phyloP scores from a whole-genome alignment of 2,888 invertebrate species.

The Halictus quadricinctus region DNA sequence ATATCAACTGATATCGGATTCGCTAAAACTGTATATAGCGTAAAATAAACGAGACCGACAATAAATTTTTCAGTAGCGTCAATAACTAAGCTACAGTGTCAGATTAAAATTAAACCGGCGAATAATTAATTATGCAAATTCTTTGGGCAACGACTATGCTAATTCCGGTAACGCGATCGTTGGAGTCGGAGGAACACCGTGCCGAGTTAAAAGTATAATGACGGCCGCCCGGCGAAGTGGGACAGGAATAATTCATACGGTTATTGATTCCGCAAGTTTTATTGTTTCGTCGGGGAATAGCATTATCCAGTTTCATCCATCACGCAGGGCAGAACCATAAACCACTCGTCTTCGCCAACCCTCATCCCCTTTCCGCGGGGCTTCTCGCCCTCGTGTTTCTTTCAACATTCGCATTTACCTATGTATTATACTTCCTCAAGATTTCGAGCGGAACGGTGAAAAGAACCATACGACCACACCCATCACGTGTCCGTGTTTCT shows the following conservation, averaged over 20 bases:
- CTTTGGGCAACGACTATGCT: background rate
- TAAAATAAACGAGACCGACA: background rate
- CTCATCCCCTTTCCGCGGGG: background rate
- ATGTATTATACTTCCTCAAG: background rate
- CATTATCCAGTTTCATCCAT: conserved; percentile 5
- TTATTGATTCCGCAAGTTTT: background rate
- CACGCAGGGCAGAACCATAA: background rate
- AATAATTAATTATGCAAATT: background rate
- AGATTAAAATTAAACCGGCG: background rate
- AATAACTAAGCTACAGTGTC: background rate
- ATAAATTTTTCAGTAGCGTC: background rate
- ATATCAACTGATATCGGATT: too few relatives aligned
- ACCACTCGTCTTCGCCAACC: background rate
- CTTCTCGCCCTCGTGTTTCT: background rate
- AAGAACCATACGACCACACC: background rate
- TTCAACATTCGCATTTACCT: background rate
- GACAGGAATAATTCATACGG: background rate
- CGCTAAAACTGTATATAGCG: too few relatives aligned
- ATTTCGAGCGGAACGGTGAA: background rate
- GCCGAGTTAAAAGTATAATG: background rate
- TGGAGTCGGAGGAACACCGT: background rate
- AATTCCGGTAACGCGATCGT: background rate
- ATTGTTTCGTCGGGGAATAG: background rate
- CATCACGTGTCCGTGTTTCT: background rate
- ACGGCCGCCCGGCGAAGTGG: background rate